phyloP scores from a whole-genome alignment of 2,888 invertebrate species.

The Platerodrilus igneus region DNA sequence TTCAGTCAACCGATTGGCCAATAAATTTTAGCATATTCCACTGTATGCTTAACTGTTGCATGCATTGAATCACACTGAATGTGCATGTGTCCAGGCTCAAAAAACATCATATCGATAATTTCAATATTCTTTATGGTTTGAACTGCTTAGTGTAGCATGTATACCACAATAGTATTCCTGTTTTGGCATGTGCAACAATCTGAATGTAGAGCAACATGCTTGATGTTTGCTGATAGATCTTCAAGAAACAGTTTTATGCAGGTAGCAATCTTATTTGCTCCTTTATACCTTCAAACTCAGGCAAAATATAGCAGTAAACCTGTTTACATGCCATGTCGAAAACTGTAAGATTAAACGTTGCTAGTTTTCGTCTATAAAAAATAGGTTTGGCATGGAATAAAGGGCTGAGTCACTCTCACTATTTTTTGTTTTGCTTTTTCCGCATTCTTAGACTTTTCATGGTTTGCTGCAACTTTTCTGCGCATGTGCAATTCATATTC shows the following conservation, averaged over 20 bases:
- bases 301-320: no score
- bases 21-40: background rate
- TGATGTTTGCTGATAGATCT: slow-evolving; percentile 1
- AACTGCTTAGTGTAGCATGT: background rate
- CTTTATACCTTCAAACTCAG: no score
- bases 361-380: slow-evolving; percentile 1
- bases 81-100: slow-evolving; percentile 2
- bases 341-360: background rate
- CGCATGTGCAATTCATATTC: slow-evolving; percentile 3
- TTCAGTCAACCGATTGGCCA: background rate
- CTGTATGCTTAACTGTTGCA: background rate
- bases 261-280: no score
- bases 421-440: no score
- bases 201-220: background rate
- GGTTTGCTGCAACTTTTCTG: no score
- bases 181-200: slow-evolving; percentile 1
- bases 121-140: slow-evolving; percentile 3
- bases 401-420: no score
- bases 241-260: slow-evolving; percentile 2
- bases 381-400: slow-evolving; percentile 2
- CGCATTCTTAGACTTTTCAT: no score
- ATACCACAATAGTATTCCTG: no score
- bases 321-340: background rate
- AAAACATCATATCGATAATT: background rate
- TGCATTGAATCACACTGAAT: no score